Evolutionary conservation across 1,140 invertebrate species (phyloP).

Genomic region (Anastrepha ludens): DNA sequence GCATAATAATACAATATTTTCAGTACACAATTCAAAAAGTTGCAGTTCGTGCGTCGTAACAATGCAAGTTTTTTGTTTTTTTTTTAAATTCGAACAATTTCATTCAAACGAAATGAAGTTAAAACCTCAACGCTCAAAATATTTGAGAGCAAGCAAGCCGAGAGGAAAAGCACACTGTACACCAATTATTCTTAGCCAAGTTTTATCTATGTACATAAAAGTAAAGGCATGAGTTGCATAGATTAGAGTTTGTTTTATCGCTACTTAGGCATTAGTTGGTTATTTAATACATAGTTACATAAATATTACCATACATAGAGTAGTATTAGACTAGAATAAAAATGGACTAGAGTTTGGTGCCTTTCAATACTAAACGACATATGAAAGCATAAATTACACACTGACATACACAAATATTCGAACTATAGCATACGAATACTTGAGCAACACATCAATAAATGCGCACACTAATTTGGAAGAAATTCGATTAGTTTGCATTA

Average conservation of each 20-base stretch:
- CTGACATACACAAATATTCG: conserved; percentile 43
- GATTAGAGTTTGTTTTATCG: neutral
- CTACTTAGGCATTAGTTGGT: conserved; percentile 24
- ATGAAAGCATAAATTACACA: conserved; percentile 33
- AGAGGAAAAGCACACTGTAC: too few species aligned
- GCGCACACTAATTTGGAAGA: conserved; percentile 47
- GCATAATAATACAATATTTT: too few species aligned
- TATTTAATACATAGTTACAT: conserved; percentile 17
- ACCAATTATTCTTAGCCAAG: too few species aligned
- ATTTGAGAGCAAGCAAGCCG: too few species aligned
- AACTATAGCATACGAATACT: neutral
- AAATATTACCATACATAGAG: conserved; percentile 10
- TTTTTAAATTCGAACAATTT: too few species aligned
- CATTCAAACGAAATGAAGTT: too few species aligned
- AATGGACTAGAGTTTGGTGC: neutral
- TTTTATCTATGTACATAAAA: neutral
- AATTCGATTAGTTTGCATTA: conserved; percentile 44
- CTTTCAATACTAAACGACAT: neutral
- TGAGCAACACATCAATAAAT: conserved; percentile 51
- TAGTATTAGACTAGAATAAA: conserved; percentile 1
- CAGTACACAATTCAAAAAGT: too few species aligned
- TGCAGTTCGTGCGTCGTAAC: too few species aligned
- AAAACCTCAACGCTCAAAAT: too few species aligned
- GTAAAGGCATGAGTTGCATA: neutral
- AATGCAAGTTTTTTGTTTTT: too few species aligned